Conservation (phyloP, 2,797 vertebrate genomes). For the Microtus californicus region DNA sequence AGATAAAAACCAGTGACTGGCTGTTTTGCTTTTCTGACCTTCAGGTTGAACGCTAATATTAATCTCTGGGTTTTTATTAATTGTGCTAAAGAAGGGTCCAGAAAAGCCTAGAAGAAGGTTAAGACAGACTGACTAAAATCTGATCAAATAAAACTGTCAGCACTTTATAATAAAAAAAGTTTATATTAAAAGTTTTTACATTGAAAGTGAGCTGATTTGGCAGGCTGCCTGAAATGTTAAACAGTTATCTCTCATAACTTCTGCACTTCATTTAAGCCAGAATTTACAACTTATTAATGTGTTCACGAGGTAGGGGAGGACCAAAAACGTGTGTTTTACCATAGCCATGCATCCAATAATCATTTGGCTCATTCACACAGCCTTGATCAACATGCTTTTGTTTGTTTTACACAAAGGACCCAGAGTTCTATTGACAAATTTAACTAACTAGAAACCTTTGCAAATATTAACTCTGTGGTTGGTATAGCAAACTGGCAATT, state of each 20-base stretch:
- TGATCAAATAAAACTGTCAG: not conserved
- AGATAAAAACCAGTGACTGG: too few relatives aligned
- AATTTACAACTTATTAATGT: not conserved
- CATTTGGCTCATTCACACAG: not conserved
- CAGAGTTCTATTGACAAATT: not conserved
- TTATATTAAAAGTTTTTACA: not conserved
- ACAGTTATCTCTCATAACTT: not conserved
- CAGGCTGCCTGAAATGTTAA: conserved; percentile 2
- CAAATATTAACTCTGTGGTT: not conserved
- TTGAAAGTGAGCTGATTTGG: not conserved
- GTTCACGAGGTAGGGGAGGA: not conserved
- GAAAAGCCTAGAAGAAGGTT: not conserved
- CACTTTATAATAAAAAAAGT: not conserved
- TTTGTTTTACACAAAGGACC: not conserved
- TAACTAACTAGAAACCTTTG: not conserved
- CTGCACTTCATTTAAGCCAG: not conserved
- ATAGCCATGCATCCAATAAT: not conserved
- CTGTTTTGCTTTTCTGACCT: too few relatives aligned
- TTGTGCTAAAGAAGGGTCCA: not conserved
- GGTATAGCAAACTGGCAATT: not conserved
- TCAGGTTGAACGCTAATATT: too few relatives aligned
- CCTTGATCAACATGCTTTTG: not conserved
- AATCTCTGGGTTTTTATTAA: too few relatives aligned
- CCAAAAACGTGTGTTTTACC: not conserved
- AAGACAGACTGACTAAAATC: not conserved